Evolutionary conservation across 2,797 vertebrate species (phyloP).

Genomic region (Myoxocephalus aenaeus): DNA sequence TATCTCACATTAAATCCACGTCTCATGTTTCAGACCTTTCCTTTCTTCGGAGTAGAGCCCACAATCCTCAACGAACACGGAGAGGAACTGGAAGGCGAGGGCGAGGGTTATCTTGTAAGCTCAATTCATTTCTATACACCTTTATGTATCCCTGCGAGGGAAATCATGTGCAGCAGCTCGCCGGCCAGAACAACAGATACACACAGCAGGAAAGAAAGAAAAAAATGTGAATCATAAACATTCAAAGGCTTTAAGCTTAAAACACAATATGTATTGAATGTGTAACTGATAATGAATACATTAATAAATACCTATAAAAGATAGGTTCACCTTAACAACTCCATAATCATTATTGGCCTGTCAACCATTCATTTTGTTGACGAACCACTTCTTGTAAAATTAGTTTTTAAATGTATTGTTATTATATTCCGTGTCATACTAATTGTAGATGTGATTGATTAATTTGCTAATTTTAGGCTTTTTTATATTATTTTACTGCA

Average conservation of each 20-base stretch:
- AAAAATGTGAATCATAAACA: not conserved
- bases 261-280: not conserved
- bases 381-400: too few species aligned
- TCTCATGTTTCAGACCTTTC: conserved; percentile 81
- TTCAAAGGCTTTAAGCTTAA: not conserved
- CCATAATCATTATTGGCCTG: too few species aligned
- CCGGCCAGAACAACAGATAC: not conserved
- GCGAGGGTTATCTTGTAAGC: conserved; percentile 86
- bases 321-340: too few species aligned
- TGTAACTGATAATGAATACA: not conserved
- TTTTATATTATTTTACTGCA: not conserved
- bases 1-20: conserved; percentile 4
- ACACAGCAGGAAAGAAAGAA: not conserved
- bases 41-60: conserved; percentile 88
- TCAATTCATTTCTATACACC: not conserved
- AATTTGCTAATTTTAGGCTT: not conserved
- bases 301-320: not conserved
- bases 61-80: conserved; percentile 85
- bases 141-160: not conserved
- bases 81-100: conserved; percentile 87
- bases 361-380: too few species aligned
- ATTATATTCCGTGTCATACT: too few species aligned
- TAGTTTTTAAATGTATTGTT: too few species aligned
- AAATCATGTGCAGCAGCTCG: not conserved
- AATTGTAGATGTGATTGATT: not conserved